Conservation (phyloP, 37 sponge, comb jelly and placozoan genomes). For the Chondrilla cf. caribensis region DNA sequence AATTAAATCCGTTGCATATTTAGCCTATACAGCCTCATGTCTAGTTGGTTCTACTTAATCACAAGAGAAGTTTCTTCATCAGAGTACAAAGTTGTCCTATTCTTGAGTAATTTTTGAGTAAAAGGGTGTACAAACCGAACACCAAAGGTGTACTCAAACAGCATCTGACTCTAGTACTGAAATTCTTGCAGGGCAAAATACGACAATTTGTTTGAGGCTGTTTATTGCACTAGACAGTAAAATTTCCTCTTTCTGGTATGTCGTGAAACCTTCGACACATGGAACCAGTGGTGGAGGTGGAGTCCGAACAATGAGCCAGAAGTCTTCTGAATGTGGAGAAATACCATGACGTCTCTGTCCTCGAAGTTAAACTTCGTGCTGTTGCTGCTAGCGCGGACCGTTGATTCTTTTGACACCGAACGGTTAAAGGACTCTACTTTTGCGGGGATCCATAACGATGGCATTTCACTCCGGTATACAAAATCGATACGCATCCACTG, state of each 20-base stretch:
- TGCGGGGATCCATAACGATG: no score
- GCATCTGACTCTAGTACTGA: constrained; percentile 38
- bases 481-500: no score
- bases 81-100: no score
- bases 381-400: no score
- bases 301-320: constrained; percentile 74
- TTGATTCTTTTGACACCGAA: no score
- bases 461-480: no score
- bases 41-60: constrained; percentile 46
- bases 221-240: constrained; percentile 64
- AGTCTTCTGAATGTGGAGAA: constrained; percentile 92
- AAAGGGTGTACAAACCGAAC: constrained; percentile 50
- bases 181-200: constrained; percentile 82
- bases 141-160: constrained; percentile 78
- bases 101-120: constrained; percentile 20
- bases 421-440: no score
- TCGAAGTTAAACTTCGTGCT: no score
- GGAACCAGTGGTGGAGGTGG: constrained; percentile 38
- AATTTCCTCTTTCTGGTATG: neutral
- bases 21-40: constrained; percentile 79
- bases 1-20: constrained; percentile 58
- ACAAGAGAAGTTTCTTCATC: neutral
- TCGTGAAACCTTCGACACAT: constrained; percentile 37
- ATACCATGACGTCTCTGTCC: constrained; percentile 53
- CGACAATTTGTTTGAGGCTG: constrained; percentile 51